Evolutionary conservation across 2,888 invertebrate genomes (phyloP), one percentile per base, ranked within the genome.

Genomic region (Lasioglossum morio): DNA sequence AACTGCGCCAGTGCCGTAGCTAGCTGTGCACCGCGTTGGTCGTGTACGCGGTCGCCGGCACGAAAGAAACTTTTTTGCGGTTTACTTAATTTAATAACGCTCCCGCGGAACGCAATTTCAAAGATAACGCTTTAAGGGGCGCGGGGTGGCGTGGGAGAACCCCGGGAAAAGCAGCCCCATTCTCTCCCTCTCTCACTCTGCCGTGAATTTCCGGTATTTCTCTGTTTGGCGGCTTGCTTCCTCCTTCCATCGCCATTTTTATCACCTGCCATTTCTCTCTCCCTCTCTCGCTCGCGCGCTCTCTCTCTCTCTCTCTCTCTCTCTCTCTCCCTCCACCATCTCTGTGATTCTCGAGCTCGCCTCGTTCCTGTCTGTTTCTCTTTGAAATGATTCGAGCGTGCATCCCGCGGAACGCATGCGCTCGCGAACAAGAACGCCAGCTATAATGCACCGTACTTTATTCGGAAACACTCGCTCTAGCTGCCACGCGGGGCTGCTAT

Each of bases 31-130:
- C 53, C 53, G 74, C 66, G 8, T 23, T 8, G 46, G 40, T 72
- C 48, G 82, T 23, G 75, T 75, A 53, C 48, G 70, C 74, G 79
- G 79, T 72, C 72, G 78, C 78, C 70, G 63, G 88, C 77, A 60
- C 77, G 81, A 87, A 91, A 91, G 89, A 90, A 91, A 92, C 91
- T 92, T 92, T 91, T 72, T 88, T 89, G 90, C 87, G 92, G 93
- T 92, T 92, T 92, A 91, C 91, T 93, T 92, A 93, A 93, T 94
- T 94, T 92, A 94, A 94, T 94, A 93, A 93, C 91, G 90, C 90
- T 90, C 79, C 91, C 91, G 84, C 88, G 91, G 89, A 92, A 92
- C 90, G 92, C 92, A 92, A 93, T 94, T 94, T 93, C 92, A 92
- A 92, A 92, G 92, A 94, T 94, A 93, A 93, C 92, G 88, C 92